These are phyloP conservation scores for Saturnia japonica DNA, from an alignment of 2,888 invertebrate genomes.

Conservation along the genomic window DNA sequence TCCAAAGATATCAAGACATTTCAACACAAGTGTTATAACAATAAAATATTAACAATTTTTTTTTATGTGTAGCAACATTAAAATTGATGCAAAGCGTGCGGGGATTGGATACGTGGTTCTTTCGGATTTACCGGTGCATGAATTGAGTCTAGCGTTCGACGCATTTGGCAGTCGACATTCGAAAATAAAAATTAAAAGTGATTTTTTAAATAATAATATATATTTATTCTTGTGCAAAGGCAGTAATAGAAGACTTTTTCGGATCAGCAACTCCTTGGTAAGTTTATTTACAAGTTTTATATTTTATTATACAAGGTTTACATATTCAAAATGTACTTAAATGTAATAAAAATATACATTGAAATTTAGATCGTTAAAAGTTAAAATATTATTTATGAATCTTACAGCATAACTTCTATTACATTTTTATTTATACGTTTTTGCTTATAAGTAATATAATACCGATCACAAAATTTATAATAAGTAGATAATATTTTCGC, in stretches of 20 bases:
- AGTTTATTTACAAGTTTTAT: neutral
- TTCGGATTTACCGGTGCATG: constrained; percentile 47
- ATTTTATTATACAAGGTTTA: neutral
- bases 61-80: constrained; percentile 52
- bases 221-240: neutral
- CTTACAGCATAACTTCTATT: neutral
- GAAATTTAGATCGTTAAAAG: neutral
- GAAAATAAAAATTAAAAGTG: constrained; percentile 14
- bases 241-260: neutral
- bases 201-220: neutral
- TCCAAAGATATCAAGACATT: neutral
- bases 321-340: neutral
- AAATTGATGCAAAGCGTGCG: constrained; percentile 26
- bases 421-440: neutral
- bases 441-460: neutral
- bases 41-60: constrained; percentile 34
- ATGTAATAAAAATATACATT: neutral
- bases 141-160: constrained; percentile 25
- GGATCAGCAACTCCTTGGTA: constrained; percentile 2
- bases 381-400: neutral
- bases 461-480: neutral
- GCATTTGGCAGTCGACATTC: constrained; percentile 25
- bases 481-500: neutral
- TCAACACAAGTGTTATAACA: constrained; percentile 34
- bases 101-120: constrained; percentile 53